Percentiles rank a stretch among this genome's conserved stretches.
Conservation (phyloP, 2,113 vertebrate genomes). For the Lepisosteus osseus region DNA sequence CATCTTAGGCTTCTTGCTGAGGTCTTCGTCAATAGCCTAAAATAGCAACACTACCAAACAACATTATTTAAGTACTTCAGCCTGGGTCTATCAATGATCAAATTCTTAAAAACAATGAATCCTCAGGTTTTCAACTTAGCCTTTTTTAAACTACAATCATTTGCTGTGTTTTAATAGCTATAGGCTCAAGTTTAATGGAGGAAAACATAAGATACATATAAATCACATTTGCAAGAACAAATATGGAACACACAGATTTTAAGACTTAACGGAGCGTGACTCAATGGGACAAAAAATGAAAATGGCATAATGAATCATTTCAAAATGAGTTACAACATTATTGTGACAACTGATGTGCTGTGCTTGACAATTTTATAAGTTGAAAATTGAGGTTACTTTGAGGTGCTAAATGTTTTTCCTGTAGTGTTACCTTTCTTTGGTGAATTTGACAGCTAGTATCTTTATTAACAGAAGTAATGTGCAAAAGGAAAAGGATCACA, state of each 20-base stretch:
- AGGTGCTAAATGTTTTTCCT: not conserved
- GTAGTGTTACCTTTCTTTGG: slow-evolving; percentile 12
- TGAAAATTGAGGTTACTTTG: slow-evolving; percentile 11
- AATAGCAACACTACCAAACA: not conserved
- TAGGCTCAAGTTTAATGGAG: too few relatives aligned
- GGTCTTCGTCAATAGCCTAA: not conserved
- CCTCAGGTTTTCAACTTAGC: too few relatives aligned
- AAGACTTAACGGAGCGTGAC: too few relatives aligned
- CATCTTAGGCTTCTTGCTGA: not conserved
- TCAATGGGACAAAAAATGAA: not conserved
- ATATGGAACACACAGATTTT: too few relatives aligned
- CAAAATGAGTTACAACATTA: not conserved
- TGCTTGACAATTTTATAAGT: not conserved
- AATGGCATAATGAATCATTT: slow-evolving; percentile 12
- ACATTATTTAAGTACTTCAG: too few relatives aligned
- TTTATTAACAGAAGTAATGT: slow-evolving; percentile 24
- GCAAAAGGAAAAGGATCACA: too few relatives aligned
- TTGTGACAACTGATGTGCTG: slow-evolving; percentile 2
- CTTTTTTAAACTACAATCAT: too few relatives aligned
- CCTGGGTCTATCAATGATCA: too few relatives aligned
- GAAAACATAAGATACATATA: too few relatives aligned
- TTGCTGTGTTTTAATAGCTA: not conserved
- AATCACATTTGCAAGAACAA: too few relatives aligned
- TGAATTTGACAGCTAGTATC: slow-evolving; percentile 21
- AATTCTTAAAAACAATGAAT: too few relatives aligned